Evolutionary conservation across 2,888 invertebrate species (phyloP).

Genomic region (Anoplius nigerrimus): DNA sequence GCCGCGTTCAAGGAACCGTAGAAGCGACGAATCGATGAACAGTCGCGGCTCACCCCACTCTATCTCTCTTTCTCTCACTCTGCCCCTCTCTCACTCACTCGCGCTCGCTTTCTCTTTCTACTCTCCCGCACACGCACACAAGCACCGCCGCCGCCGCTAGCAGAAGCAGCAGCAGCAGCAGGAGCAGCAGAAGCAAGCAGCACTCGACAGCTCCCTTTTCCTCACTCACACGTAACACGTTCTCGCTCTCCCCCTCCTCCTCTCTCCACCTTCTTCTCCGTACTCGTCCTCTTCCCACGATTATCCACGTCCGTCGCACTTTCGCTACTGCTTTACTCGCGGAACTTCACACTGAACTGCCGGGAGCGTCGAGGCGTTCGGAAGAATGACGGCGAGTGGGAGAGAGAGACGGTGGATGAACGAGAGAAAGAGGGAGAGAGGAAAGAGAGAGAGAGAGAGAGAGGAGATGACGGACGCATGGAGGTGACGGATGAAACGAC

Average conservation of each 20-base stretch:
- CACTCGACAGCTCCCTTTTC: constrained; percentile 1
- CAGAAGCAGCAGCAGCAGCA: too few species aligned
- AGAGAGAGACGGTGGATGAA: not conserved
- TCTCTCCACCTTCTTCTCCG: not conserved
- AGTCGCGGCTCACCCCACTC: constrained; percentile 50
- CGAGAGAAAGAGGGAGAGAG: not conserved
- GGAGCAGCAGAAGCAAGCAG: too few species aligned
- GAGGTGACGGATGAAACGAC: not conserved
- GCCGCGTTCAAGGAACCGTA: constrained; percentile 54
- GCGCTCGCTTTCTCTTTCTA: constrained; percentile 16
- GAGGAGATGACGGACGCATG: not conserved
- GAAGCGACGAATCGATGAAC: constrained; percentile 57
- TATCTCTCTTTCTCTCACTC: constrained; percentile 25
- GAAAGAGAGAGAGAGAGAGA: constrained; percentile 11
- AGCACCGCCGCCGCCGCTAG: too few species aligned
- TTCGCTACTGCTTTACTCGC: not conserved
- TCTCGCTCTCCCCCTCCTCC: constrained; percentile 6
- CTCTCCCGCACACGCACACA: not conserved
- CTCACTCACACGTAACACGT: not conserved
- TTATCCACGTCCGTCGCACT: constrained; percentile 20
- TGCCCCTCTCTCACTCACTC: constrained; percentile 15
- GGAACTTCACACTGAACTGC: not conserved
- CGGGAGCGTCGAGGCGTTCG: too few species aligned
- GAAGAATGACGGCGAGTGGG: not conserved
- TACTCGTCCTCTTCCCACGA: not conserved